A percentile compares a stretch with the other conserved stretches of the same genome.
Conservation (phyloP, 2,797 vertebrate species). For the Allobates femoralis region DNA sequence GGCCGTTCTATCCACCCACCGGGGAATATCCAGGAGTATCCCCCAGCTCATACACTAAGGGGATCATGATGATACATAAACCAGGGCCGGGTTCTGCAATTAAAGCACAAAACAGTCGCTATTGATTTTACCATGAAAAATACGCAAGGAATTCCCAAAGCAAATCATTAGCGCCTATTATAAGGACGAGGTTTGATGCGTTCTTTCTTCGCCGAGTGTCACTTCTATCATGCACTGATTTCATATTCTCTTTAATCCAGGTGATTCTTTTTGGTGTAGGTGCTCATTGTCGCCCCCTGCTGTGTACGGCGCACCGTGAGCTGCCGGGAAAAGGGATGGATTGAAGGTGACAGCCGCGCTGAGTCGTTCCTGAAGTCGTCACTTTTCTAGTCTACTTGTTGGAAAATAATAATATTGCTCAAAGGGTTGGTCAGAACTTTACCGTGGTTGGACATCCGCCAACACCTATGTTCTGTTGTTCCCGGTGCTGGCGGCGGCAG, state of each 20-base stretch:
- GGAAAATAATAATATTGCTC: neutral
- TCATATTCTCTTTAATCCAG: conserved; percentile 5
- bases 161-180: conserved; percentile 10
- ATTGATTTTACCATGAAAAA: neutral
- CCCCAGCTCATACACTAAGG: neutral
- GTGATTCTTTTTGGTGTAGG: neutral
- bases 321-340: neutral
- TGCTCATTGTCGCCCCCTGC: conserved; percentile 3
- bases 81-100: neutral
- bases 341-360: neutral
- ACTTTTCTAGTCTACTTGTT: neutral
- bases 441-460: too few relatives aligned
- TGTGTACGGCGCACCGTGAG: neutral
- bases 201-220: neutral
- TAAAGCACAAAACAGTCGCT: neutral
- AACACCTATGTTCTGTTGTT: too few relatives aligned
- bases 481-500: too few relatives aligned
- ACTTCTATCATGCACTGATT: neutral
- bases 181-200: neutral
- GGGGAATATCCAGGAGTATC: neutral
- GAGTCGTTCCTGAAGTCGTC: neutral
- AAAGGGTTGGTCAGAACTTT: too few relatives aligned
- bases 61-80: neutral
- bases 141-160: neutral
- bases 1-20: neutral